These are phyloP conservation scores for Carduelis carduelis DNA, from an alignment of 2,797 vertebrate genomes.

Conservation along the genomic window DNA sequence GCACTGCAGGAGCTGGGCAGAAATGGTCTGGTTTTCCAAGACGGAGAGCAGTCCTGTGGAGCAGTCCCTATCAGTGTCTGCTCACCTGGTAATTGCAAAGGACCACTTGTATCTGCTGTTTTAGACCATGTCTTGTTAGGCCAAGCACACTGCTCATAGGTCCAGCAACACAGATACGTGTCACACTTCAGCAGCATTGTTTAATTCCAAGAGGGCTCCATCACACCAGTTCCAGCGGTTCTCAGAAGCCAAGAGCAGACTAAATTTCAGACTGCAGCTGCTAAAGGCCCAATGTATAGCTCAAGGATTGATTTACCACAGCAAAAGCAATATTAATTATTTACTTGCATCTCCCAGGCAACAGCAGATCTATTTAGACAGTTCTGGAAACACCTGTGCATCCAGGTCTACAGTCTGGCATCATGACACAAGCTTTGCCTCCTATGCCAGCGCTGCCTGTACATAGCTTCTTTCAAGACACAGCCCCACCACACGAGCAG, in stretches of 20 bases:
- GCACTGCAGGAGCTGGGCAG: not conserved
- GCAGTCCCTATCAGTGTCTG: not conserved
- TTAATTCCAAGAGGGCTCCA: not conserved
- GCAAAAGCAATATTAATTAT: slow-evolving; percentile 43
- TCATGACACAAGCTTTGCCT: not conserved
- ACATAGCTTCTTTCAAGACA: not conserved
- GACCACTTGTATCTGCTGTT: not conserved
- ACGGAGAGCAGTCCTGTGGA: not conserved
- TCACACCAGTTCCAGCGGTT: not conserved
- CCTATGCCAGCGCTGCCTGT: not conserved
- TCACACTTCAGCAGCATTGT: not conserved
- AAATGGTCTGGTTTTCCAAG: not conserved
- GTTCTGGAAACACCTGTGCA: not conserved
- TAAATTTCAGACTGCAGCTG: slow-evolving; percentile 14
- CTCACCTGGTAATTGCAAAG: not conserved
- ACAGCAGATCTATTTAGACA: not conserved
- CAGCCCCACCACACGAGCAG: not conserved
- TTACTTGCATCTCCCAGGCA: slow-evolving; percentile 14
- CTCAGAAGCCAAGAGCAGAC: not conserved
- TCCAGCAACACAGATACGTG: not conserved
- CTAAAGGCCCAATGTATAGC: not conserved
- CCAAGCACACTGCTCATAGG: not conserved
- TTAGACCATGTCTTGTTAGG: not conserved
- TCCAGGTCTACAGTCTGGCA: not conserved
- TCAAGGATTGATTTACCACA: slow-evolving; percentile 14